phyloP scores from a whole-genome alignment of 2,888 invertebrate species.

The Perithous albicinctus region DNA sequence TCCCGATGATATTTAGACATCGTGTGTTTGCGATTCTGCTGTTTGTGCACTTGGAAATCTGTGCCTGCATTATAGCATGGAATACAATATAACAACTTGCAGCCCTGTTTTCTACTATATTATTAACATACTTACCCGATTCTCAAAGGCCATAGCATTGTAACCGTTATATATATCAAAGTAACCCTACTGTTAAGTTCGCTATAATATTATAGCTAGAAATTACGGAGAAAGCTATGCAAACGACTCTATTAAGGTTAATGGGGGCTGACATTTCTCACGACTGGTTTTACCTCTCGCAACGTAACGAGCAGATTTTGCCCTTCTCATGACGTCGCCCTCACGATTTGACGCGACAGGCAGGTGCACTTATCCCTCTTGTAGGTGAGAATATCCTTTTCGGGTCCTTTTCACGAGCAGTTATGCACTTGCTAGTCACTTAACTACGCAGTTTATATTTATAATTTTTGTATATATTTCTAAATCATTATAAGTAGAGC shows the following conservation, averaged over 20 bases:
- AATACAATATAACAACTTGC: not conserved
- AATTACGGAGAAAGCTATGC: constrained; percentile 44
- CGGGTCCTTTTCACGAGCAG: constrained; percentile 41
- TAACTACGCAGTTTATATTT: not conserved
- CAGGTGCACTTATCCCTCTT: constrained; percentile 52
- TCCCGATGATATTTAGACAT: not conserved
- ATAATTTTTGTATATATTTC: not conserved
- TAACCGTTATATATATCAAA: constrained; percentile 13
- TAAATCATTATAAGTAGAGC: no score
- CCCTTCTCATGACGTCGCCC: constrained; percentile 34
- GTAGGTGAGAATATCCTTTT: constrained; percentile 53
- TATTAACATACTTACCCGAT: constrained; percentile 20
- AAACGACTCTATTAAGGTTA: constrained; percentile 67
- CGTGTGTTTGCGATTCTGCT: not conserved
- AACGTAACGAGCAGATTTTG: constrained; percentile 60
- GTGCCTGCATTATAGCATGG: not conserved
- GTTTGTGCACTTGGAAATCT: not conserved
- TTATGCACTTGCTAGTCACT: constrained; percentile 63
- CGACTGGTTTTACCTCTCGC: constrained; percentile 58
- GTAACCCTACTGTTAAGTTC: constrained; percentile 18
- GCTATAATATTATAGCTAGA: constrained; percentile 39
- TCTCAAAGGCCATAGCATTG: not conserved
- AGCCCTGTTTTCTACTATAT: not conserved
- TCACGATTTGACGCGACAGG: constrained; percentile 55
- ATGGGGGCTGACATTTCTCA: constrained; percentile 53